These are phyloP conservation scores for Hyperoplus immaculatus DNA, from an alignment of 2,797 vertebrate species.

Conservation along the genomic window DNA sequence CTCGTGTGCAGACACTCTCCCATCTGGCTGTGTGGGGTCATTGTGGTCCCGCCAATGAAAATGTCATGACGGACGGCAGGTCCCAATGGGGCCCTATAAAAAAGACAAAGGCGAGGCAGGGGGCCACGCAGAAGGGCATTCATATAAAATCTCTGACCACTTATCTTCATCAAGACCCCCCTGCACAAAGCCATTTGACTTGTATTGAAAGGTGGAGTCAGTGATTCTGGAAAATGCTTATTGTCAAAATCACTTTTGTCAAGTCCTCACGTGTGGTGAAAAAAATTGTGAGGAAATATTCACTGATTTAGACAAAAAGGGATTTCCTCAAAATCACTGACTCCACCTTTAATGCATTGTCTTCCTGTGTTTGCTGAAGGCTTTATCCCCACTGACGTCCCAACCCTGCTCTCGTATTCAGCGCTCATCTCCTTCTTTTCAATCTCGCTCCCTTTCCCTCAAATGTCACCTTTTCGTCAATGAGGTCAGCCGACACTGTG, in stretches of 20 bases:
- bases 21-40: conserved; percentile 71
- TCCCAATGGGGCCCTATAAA: conserved; percentile 50
- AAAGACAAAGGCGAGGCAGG: conserved; percentile 37
- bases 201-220: conserved; percentile 1
- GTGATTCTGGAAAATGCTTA: too few species aligned
- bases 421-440: conserved; percentile 46
- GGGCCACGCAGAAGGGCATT: conserved; percentile 37
- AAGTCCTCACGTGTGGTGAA: too few species aligned
- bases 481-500: conserved; percentile 51
- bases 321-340: too few species aligned
- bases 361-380: conserved; percentile 18
- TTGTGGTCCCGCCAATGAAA: conserved; percentile 63
- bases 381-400: conserved; percentile 36
- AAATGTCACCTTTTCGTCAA: conserved; percentile 61
- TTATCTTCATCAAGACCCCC: conserved; percentile 28
- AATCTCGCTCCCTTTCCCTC: conserved; percentile 31
- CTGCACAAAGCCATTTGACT: conserved; percentile 18
- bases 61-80: conserved; percentile 70
- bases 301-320: too few species aligned
- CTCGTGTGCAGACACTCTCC: conserved; percentile 61
- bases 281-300: too few species aligned
- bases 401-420: conserved; percentile 35
- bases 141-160: conserved; percentile 47
- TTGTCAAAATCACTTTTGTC: too few species aligned
- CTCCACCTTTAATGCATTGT: conserved; percentile 28